Evolutionary conservation across 2,113 vertebrate species (phyloP), one percentile per base, ranked within the genome.

Genomic region (Gasterosteus aculeatus): DNA sequence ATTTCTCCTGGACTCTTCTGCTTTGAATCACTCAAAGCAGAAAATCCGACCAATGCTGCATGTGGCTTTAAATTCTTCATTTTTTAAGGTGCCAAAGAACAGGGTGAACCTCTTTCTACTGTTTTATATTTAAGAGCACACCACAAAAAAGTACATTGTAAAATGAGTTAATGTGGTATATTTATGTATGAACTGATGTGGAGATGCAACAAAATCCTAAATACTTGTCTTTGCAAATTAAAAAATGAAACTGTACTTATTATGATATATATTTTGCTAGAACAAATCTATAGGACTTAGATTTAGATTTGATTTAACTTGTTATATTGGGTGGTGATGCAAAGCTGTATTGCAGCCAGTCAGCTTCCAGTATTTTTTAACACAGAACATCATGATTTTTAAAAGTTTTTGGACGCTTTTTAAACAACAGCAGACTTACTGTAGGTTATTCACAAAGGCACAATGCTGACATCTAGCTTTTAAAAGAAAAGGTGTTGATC

Each of bases 391-490:
- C 68, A 22, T 10, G 1, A 56, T 2, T 3, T 58, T 14, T 12
- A 42, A 53, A 22, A 9, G n/a, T 57, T 38, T 26, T 8, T 1
- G 7, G 0, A 42, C 11, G n/a, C 10, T 49, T 10, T 54, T 56
- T 51, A 1, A 1, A 10, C 7, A 70, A 26, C 12, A 9, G 2
- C 41, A 22, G 1, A 2, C n/a, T 18, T 26, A 33, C 1, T 42
- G 14, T 12, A 18, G 18, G 35, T 12, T 9, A 41, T n/a, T 15
- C 7, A 15, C 11, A 0, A 54, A 35, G 33, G 58, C 46, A 57
- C 29, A 78, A 73, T 54, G 11, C 67, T 79, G 82, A 75, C 80
- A 59, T 85, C 82, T 87, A 70, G 75, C 69, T 79, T 79, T 77
- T 29, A 35, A 63, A 54, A 53, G 19, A 4, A 22, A 60, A 3